Evolutionary conservation across 2,888 invertebrate species (phyloP).

Genomic region (Palloptera scutellata): DNA sequence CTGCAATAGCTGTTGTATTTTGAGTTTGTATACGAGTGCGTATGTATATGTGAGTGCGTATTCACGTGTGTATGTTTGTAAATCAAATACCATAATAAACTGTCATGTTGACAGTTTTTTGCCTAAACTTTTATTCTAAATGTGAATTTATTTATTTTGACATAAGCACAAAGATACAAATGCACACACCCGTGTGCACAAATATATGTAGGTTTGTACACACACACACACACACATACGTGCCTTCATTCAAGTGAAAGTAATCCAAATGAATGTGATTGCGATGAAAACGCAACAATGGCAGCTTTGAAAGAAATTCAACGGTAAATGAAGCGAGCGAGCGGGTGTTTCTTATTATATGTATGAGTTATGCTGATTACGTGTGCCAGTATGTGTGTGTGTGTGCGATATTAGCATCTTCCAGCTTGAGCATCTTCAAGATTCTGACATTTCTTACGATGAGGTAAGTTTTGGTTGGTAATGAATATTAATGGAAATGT

Average conservation of each 20-base stretch:
- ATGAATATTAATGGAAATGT: no score
- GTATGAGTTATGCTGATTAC: no score
- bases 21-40: no score
- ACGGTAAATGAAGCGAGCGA: no score
- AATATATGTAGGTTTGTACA: background rate
- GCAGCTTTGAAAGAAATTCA: no score
- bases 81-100: constrained; percentile 29
- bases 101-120: constrained; percentile 37
- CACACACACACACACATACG: background rate
- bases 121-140: constrained; percentile 22
- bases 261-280: background rate
- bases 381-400: no score
- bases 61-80: background rate
- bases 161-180: background rate
- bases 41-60: background rate
- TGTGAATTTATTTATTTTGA: background rate
- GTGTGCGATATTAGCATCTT: no score
- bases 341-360: no score
- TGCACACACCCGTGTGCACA: background rate
- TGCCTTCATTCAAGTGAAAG: background rate
- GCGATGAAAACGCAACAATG: no score
- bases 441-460: no score
- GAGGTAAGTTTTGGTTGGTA: no score
- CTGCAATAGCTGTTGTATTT: background rate
- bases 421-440: no score